Conservation (phyloP, 2,888 invertebrate species). For the Oscheius sp. region DNA sequence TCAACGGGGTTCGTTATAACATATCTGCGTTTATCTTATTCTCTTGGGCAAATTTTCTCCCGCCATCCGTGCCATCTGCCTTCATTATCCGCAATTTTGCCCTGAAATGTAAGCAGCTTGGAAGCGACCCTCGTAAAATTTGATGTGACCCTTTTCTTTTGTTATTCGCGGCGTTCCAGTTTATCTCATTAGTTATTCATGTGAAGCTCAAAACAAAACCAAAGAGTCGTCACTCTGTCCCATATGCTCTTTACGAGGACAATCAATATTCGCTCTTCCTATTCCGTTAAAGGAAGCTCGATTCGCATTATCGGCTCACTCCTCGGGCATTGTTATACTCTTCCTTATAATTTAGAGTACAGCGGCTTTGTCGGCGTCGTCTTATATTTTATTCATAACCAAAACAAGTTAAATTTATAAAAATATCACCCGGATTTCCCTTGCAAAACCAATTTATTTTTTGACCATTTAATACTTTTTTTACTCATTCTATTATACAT, state of each 20-base stretch:
- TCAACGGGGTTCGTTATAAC: conserved; percentile 13
- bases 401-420: no score
- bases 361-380: no score
- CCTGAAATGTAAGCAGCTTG: not conserved
- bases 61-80: conserved; percentile 1
- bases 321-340: no score
- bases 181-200: conserved; percentile 20
- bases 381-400: no score
- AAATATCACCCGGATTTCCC: no score
- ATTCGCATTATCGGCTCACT: not conserved
- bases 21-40: conserved; percentile 4
- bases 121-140: conserved; percentile 16
- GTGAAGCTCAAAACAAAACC: conserved; percentile 28
- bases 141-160: not conserved
- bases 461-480: no score
- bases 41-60: conserved; percentile 2
- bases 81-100: conserved; percentile 22
- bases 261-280: conserved; percentile 29
- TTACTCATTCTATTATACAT: no score
- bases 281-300: conserved; percentile 13
- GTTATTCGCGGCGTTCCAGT: not conserved
- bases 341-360: no score
- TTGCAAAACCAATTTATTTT: no score
- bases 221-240: conserved; percentile 12
- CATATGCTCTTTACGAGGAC: conserved; percentile 24